Base-by-base conservation (phyloP, 2,888 invertebrate genomes). In the Zaprionus bogoriensis region DNA sequence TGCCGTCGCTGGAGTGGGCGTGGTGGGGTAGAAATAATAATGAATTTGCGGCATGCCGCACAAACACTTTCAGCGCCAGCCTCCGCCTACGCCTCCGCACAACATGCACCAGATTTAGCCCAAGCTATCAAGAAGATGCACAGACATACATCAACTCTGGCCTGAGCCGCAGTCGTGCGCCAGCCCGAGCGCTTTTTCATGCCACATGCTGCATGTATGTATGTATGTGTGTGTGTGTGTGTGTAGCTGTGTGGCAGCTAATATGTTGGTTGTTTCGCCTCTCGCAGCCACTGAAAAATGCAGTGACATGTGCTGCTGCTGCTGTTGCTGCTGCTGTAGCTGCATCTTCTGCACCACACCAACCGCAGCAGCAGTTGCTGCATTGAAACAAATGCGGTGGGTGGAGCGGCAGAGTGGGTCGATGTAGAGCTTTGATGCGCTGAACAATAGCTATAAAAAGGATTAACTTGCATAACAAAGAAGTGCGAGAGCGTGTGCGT, bases 401-500 rank as follows among this genome's bases (percentile, higher is more conserved):
- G 67, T 55, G 44, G 39, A 22, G 52, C 39, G 45, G 12, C 25
- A 39, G 36, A 41, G 41, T 22, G 63, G 41, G 64, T 41, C 54
- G 63, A 39, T 59, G 76, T 54, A 57, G 44, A 48, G 77, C 74
- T 73, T 83, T 80, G 80, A 80, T 86, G 80, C 74, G 81, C 84
- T 74, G 87, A 80, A 80, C 80, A 80, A 80, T 80, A 74, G 86
- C 86, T 83, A 80, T 80, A 80, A 80, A 80, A 80, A 80, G 80
- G 86, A 80, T 80, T 81, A 81, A 86, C 80, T 81, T 86, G 80
- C 80, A 86, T 84, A 81, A 86, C 87, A 81, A 86, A 86, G 75
- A 68, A 77, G 67, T 64, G 30, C 9, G 57, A 38, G 44, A 48
- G 53, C 22, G 14, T 62, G 30, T 57, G 14, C 41, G 14, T 32